Conservation (phyloP, 2,113 vertebrate species). For the Syngnathus typhle region DNA sequence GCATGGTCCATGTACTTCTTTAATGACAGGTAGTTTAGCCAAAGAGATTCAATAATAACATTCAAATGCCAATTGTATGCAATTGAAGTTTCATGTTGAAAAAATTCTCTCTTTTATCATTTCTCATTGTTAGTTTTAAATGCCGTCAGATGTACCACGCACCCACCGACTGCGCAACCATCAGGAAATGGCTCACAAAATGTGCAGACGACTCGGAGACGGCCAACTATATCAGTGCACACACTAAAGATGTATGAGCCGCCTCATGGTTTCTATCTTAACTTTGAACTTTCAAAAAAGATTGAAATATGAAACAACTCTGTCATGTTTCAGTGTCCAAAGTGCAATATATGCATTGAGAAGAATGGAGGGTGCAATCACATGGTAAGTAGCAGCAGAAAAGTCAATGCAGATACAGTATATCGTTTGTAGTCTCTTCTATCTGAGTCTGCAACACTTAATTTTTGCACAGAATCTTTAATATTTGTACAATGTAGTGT, state of each 20-base stretch:
- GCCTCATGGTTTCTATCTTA: not conserved
- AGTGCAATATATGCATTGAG: constrained; percentile 99
- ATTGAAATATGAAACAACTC: not conserved
- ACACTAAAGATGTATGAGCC: constrained; percentile 97
- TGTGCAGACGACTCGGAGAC: constrained; percentile 99
- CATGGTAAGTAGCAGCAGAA: constrained; percentile 82
- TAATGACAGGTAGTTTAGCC: not conserved
- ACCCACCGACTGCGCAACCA: constrained; percentile 97
- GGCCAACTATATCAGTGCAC: constrained; percentile 99
- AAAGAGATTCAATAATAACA: not conserved
- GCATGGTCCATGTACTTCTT: not conserved
- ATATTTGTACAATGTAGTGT: not conserved
- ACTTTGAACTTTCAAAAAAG: not conserved
- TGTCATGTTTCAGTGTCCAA: constrained; percentile 82
- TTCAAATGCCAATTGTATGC: not conserved
- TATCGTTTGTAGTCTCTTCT: not conserved
- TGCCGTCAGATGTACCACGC: constrained; percentile 99
- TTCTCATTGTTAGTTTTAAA: constrained; percentile 79
- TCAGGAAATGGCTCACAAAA: constrained; percentile 98
- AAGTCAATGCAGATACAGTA: constrained; percentile 20
- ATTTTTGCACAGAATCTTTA: not conserved
- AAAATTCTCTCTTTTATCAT: not conserved
- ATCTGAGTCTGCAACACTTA: not conserved
- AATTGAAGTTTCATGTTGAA: not conserved
- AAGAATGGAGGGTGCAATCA: constrained; percentile 99